Evolutionary conservation across 2,113 vertebrate genomes (phyloP).

Genomic region (Panthera uncia): DNA sequence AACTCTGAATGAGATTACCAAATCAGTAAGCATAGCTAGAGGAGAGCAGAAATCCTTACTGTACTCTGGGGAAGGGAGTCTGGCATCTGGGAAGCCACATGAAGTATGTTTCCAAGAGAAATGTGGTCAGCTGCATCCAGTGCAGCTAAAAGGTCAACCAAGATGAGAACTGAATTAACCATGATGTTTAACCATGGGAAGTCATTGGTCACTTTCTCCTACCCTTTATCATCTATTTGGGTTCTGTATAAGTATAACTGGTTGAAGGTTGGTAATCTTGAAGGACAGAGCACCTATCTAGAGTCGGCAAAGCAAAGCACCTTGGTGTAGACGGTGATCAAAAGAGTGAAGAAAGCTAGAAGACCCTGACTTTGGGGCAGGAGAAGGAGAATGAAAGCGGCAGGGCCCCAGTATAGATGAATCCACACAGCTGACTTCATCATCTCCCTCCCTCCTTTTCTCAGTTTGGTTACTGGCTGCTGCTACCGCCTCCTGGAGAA

Average conservation of each 20-base stretch:
- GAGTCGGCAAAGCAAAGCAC: background rate
- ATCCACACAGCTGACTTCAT: background rate
- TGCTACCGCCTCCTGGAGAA: conserved; percentile 96
- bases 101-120: background rate
- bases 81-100: background rate
- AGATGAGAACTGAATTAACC: background rate
- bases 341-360: background rate
- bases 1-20: background rate
- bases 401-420: background rate
- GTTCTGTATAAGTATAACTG: background rate
- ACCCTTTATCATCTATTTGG: background rate
- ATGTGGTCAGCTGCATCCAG: background rate
- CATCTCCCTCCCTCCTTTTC: conserved; percentile 16
- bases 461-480: conserved; percentile 93
- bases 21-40: background rate
- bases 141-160: background rate
- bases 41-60: background rate
- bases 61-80: background rate
- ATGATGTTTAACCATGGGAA: background rate
- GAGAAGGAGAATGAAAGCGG: background rate
- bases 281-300: background rate
- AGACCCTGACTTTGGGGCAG: background rate
- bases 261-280: background rate
- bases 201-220: background rate
- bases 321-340: background rate